Conservation (phyloP, 2,113 vertebrate genomes). For the Lamprologus tigripictilis region DNA sequence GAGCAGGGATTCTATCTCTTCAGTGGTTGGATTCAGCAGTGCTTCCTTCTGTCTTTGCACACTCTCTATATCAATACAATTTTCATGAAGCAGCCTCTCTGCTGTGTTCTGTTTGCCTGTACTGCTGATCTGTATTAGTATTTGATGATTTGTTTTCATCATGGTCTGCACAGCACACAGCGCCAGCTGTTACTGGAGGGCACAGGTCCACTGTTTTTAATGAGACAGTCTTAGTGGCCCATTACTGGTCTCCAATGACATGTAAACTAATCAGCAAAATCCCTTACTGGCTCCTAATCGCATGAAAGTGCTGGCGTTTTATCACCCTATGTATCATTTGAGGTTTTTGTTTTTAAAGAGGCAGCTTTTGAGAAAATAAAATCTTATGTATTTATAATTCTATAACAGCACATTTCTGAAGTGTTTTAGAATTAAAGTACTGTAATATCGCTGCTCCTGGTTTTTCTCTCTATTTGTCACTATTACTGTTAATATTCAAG, state of each 20-base stretch:
- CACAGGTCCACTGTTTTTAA: constrained; percentile 51
- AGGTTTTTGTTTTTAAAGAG: neutral
- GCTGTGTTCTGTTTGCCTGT: neutral
- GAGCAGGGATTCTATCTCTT: constrained; percentile 26
- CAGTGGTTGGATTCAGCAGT: neutral
- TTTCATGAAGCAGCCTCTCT: neutral
- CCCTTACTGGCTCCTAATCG: constrained; percentile 32
- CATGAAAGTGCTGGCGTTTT: constrained; percentile 19
- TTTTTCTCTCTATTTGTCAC: neutral
- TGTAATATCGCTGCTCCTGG: neutral
- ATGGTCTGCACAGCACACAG: neutral
- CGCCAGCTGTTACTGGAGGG: constrained; percentile 50
- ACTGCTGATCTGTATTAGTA: constrained; percentile 24
- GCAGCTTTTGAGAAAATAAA: neutral
- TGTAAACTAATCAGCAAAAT: constrained; percentile 42
- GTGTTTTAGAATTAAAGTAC: neutral
- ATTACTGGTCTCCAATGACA: constrained; percentile 53
- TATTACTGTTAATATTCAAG: neutral
- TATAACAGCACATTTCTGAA: neutral
- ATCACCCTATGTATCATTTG: neutral
- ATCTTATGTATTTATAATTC: neutral
- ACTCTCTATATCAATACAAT: constrained; percentile 7
- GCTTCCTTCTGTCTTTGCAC: constrained; percentile 1
- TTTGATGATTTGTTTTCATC: constrained; percentile 49
- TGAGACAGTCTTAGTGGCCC: constrained; percentile 48